These are phyloP conservation scores for Goniozus legneri DNA, from an alignment of 1,140 invertebrate genomes.

Conservation along the genomic window DNA sequence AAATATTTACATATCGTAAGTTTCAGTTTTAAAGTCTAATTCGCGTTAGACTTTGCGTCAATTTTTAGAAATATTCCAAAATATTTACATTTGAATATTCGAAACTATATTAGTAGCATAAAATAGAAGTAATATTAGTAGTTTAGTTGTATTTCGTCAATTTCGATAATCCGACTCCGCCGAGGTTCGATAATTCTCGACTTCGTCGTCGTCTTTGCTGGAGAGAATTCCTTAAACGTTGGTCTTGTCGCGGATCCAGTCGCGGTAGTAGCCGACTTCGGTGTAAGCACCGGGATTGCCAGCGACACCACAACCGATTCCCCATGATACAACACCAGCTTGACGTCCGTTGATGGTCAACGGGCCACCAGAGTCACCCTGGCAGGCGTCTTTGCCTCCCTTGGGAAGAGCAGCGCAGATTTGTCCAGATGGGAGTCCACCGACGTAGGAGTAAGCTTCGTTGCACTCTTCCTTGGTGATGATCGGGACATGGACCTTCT, in stretches of 20 bases:
- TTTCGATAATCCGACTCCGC: too few species aligned
- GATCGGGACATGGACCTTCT: constrained; percentile 28
- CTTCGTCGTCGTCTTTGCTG: too few species aligned
- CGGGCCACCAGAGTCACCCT: constrained; percentile 51
- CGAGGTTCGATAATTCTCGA: too few species aligned
- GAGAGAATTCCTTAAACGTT: too few species aligned
- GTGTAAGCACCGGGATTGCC: constrained; percentile 56
- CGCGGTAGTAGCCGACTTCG: constrained; percentile 41
- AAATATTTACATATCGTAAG: too few species aligned
- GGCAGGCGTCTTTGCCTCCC: constrained; percentile 55
- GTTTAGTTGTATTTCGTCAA: too few species aligned
- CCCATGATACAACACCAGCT: constrained; percentile 60
- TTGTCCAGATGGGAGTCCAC: constrained; percentile 30
- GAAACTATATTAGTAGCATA: too few species aligned
- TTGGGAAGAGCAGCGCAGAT: constrained; percentile 51
- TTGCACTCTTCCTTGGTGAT: constrained; percentile 25
- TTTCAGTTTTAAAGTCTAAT: too few species aligned
- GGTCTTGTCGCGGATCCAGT: constrained; percentile 42
- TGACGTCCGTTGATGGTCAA: constrained; percentile 34
- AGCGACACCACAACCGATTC: constrained; percentile 54
- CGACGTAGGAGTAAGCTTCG: constrained; percentile 12
- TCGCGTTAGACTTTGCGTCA: too few species aligned
- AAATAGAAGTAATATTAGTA: too few species aligned
- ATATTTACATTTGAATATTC: too few species aligned
- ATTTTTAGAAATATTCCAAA: too few species aligned